These are phyloP conservation scores for Halcyon chelicuti DNA, from an alignment of 2,797 vertebrate species.

Conservation along the genomic window DNA sequence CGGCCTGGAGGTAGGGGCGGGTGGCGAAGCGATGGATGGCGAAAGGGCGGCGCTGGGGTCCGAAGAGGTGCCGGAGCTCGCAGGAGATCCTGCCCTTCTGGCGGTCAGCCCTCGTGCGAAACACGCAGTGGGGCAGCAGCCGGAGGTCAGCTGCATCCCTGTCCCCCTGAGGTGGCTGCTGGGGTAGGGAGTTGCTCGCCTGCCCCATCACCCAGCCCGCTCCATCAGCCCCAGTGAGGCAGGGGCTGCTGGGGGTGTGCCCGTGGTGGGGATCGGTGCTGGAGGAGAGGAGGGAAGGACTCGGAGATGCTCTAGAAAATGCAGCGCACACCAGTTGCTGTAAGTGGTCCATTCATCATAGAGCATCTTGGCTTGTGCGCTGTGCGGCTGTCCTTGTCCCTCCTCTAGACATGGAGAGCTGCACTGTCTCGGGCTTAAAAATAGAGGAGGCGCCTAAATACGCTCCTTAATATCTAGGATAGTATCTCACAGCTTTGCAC, in stretches of 20 bases:
- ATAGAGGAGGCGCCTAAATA: slow-evolving; percentile 38
- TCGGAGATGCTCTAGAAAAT: slow-evolving; percentile 25
- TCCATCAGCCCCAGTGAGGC: not conserved
- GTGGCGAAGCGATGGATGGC: not conserved
- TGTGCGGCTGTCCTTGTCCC: slow-evolving; percentile 64
- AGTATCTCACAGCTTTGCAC: not conserved
- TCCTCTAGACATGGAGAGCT: slow-evolving; percentile 61
- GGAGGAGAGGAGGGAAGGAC: not conserved
- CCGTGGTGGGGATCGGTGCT: not conserved
- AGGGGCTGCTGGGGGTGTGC: not conserved
- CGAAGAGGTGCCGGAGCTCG: not conserved
- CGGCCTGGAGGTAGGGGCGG: not conserved
- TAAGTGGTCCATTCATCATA: slow-evolving; percentile 66
- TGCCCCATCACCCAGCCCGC: fast-evolving
- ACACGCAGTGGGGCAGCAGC: fast-evolving
- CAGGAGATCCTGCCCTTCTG: not conserved
- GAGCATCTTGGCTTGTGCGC: slow-evolving; percentile 23
- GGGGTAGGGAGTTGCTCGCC: not conserved
- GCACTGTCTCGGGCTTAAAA: slow-evolving; percentile 50
- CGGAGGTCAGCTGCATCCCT: fast-evolving
- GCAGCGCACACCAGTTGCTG: slow-evolving; percentile 52
- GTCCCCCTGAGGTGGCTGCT: not conserved
- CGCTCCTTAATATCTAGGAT: slow-evolving; percentile 2
- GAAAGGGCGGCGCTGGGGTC: not conserved
- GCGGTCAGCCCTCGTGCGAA: not conserved